Evolutionary conservation across 2,888 invertebrate genomes (phyloP), one percentile per base, ranked within the genome.

Genomic region (Hipparchia semele): DNA sequence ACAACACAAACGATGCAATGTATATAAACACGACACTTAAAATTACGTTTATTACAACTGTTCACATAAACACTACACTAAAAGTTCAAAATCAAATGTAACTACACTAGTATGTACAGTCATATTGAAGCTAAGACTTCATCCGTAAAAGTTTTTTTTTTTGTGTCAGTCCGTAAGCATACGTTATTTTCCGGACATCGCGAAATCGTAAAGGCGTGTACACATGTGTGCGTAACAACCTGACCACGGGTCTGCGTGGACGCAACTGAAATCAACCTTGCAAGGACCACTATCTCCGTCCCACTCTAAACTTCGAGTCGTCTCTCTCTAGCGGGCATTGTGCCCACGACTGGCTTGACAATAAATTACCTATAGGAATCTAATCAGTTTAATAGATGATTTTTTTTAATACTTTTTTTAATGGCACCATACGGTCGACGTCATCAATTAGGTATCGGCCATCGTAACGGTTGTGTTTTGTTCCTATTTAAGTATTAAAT

Each of bases 211-310:
- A 80, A 81, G 81, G 83, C 82, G 82, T 83, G 79, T 78, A 80
- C 81, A 81, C 85, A 80, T 86, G 88, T 88, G 90, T 90, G 89
- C 83, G 86, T 88, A 83, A 90, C 92, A 90, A 91, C 92, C 91
- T 90, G 90, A 86, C 90, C 83, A 86, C 84, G 83, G 85, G 92
- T 90, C 88, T 91, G 93, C 94, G 93, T 90, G 86, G 86, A 89
- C 90, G 91, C 94, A 91, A 94, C 94, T 94, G 87, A 93, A 92
- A 91, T 93, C 92, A 93, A 70, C 94, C 94, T 94, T 94, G 94
- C 94, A 94, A 94, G 94, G 94, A 92, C 93, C 92, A 92, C 89
- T 92, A 84, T 87, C 79, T 73, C 85, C 79, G 80, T 92, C 91
- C 89, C 90, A 74, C 80, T 92, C 87, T 85, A 83, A 89, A 84